Percentiles rank a stretch among this genome's conserved stretches.
phyloP scores from a whole-genome alignment of 2,888 invertebrate genomes.

The Caenorhabditis doughertyi region DNA sequence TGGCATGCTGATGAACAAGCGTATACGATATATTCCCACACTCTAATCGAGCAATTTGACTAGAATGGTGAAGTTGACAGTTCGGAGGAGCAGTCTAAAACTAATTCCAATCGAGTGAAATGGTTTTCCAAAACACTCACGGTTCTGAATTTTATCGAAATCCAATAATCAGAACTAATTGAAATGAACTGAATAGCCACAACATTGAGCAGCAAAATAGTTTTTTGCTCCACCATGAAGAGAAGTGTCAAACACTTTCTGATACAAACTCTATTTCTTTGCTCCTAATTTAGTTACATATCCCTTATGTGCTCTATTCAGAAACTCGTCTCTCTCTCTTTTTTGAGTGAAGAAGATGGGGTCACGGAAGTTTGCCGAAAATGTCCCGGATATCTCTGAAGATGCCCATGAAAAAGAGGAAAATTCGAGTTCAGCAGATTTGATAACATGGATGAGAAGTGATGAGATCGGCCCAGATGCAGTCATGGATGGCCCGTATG shows the following conservation, averaged over 20 bases:
- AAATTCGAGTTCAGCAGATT: conserved; percentile 8
- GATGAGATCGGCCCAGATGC: conserved; percentile 68
- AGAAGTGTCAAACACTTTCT: no score
- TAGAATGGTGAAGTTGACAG: conserved; percentile 29
- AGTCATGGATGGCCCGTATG: conserved; percentile 65
- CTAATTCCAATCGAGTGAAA: neutral
- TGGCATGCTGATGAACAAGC: conserved; percentile 65
- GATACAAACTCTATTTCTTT: neutral
- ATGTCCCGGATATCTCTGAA: conserved; percentile 57
- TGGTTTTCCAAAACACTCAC: conserved; percentile 13
- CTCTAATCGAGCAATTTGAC: conserved; percentile 45
- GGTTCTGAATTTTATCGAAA: conserved; percentile 61
- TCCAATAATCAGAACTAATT: conserved; percentile 69
- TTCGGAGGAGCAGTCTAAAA: conserved; percentile 52
- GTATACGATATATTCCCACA: conserved; percentile 62
- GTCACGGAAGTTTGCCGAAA: conserved; percentile 69
- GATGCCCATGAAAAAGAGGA: neutral
- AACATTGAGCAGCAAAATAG: conserved; percentile 63
- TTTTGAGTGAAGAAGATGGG: conserved; percentile 33
- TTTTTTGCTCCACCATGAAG: conserved; percentile 65
- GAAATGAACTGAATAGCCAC: conserved; percentile 65
- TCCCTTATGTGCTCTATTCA: conserved; percentile 54
- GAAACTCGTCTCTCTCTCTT: neutral
- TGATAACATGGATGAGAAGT: conserved; percentile 64
- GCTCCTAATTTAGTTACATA: conserved; percentile 42